Evolutionary conservation across 2,797 vertebrate genomes (phyloP), one percentile per base, ranked within the genome.

Genomic region (Sebastes kiyomatsui): DNA sequence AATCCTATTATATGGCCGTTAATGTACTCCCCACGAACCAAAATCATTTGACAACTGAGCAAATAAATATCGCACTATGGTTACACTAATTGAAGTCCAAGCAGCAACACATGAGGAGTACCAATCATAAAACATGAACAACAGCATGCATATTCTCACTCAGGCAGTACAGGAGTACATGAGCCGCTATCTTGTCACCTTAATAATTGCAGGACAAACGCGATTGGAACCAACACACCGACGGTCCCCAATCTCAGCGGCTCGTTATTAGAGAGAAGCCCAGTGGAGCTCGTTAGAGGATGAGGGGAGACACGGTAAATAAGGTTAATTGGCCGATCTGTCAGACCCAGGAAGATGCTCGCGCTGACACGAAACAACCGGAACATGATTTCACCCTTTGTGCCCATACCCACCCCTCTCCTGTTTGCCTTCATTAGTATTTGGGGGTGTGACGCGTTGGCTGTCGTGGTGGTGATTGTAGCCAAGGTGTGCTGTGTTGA

Each of bases 241-340:
- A 42, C 20, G 59, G 91, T 90, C 92, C 92, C 87, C 84, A 38
- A 86, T 85, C 93, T 88, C 90, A 76, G 88, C 80, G 58, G 91
- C 92, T 93, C 84, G 67, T 95, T 94, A 94, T 95, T 93, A 95
- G 88, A 76, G 67, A 85, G 92, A 93, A 92, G 94, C 96, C 96
- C 96, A 95, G 94, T 79, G 96, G 96, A 96, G 94, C 95, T 96
- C 88, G 95, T 96, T 96, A 96, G 92, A 88, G 86, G 93, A 93
- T 49, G 88, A 91, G 88, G 87, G 77, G 86, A 92, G 90, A 88
- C 16, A 32, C 79, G 71, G 96, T 96, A 96, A 96, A 96, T 96
- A 96, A 96, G 95, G 95, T 96, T 96, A 96, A 96, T 96, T 96
- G 95, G 96, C 82, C 73, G 88, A 95, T 95, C 95, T 96, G 96